These are phyloP conservation scores for Platycnemis pennipes DNA, from an alignment of 2,888 invertebrate genomes.

Conservation along the genomic window DNA sequence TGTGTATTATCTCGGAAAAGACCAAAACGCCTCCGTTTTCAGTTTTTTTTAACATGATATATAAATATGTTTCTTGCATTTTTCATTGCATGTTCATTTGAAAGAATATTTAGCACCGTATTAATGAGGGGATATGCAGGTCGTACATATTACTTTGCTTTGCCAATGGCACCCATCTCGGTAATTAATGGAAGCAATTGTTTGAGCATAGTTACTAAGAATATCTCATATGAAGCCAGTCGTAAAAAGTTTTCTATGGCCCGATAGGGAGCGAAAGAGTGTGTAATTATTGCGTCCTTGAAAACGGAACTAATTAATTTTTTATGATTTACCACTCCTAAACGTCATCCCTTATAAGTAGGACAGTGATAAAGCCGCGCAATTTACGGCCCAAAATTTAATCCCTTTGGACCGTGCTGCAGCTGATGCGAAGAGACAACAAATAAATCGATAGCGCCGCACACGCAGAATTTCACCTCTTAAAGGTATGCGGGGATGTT, in stretches of 20 bases:
- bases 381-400: slow-evolving; percentile 50
- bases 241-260: not conserved
- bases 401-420: slow-evolving; percentile 50
- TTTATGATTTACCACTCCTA: slow-evolving; percentile 62
- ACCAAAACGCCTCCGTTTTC: no score
- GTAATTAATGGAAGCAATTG: not conserved
- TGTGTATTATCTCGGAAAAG: no score
- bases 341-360: slow-evolving; percentile 46
- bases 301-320: slow-evolving; percentile 57
- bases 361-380: slow-evolving; percentile 61
- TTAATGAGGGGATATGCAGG: no score
- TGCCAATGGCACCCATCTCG: not conserved
- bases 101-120: no score
- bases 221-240: not conserved
- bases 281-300: slow-evolving; percentile 10
- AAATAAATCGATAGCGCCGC: slow-evolving; percentile 49
- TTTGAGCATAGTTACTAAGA: not conserved
- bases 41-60: no score
- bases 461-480: slow-evolving; percentile 28
- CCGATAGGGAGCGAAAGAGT: not conserved
- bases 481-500: not conserved
- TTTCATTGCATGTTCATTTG: no score
- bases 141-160: not conserved
- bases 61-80: no score
- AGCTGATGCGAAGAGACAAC: slow-evolving; percentile 37